These are phyloP conservation scores for Oryzias sinensis DNA, from an alignment of 2,797 vertebrate species.

Conservation along the genomic window DNA sequence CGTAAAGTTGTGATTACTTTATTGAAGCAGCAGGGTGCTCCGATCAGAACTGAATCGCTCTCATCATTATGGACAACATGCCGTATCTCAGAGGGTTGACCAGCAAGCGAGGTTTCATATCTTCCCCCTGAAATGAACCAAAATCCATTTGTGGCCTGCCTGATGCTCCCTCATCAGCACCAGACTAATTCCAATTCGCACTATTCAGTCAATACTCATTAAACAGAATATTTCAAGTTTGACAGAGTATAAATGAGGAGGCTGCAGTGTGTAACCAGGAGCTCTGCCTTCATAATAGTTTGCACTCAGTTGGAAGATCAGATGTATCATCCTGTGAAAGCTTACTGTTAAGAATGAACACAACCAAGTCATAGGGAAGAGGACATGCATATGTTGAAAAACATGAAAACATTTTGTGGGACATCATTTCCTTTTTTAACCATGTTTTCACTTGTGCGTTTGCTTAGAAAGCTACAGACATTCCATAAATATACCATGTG, in stretches of 20 bases:
- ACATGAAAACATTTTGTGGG: too few relatives aligned
- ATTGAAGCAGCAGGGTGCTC: slow-evolving; percentile 59
- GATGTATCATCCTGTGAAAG: too few relatives aligned
- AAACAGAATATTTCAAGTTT: slow-evolving; percentile 20
- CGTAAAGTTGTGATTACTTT: slow-evolving; percentile 68
- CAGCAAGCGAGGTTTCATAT: slow-evolving; percentile 40
- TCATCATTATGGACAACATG: slow-evolving; percentile 61
- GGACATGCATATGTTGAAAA: too few relatives aligned
- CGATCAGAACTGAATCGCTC: slow-evolving; percentile 62
- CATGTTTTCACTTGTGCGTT: too few relatives aligned
- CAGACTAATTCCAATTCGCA: slow-evolving; percentile 39
- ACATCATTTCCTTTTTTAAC: too few relatives aligned
- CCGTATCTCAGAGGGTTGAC: slow-evolving; percentile 65
- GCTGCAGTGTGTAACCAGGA: slow-evolving; percentile 3
- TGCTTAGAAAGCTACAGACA: too few relatives aligned
- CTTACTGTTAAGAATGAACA: too few relatives aligned
- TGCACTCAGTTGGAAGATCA: too few relatives aligned
- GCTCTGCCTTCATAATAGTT: background rate
- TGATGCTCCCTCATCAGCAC: slow-evolving; percentile 50
- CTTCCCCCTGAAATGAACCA: slow-evolving; percentile 58
- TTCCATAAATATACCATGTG: too few relatives aligned
- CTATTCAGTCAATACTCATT: slow-evolving; percentile 24
- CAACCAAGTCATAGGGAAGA: too few relatives aligned
- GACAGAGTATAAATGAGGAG: slow-evolving; percentile 17
- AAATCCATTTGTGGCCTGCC: slow-evolving; percentile 59